Evolutionary conservation across 1,140 invertebrate species (phyloP).

Genomic region (Aphelenchoides avenae): DNA sequence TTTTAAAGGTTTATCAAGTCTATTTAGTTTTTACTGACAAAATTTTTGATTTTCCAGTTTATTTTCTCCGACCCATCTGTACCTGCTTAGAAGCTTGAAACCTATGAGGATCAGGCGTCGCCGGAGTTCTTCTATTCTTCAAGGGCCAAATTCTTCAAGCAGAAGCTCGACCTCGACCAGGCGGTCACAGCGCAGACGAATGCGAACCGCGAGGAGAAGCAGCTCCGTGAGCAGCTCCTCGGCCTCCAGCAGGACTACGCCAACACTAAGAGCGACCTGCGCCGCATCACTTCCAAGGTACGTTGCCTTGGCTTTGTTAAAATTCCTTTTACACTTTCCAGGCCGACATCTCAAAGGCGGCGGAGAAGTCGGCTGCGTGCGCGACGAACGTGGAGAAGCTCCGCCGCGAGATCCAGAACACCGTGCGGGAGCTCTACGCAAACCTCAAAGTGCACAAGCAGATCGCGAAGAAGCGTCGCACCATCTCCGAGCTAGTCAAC

Average conservation of each 20-base stretch:
- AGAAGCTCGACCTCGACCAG: conserved; percentile 27
- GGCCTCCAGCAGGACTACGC: conserved; percentile 81
- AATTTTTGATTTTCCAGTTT: too few species aligned
- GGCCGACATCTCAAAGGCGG: conserved; percentile 8
- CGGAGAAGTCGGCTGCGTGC: conserved; percentile 42
- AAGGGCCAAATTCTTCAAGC: too few species aligned
- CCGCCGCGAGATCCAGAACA: conserved; percentile 20
- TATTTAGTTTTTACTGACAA: too few species aligned
- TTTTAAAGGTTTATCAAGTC: too few species aligned
- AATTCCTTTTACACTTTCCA: conserved; percentile 8
- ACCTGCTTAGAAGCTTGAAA: too few species aligned
- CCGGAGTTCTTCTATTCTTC: too few species aligned
- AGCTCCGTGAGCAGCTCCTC: conserved; percentile 81
- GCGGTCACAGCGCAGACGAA: conserved; percentile 26
- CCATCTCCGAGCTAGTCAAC: conserved; percentile 61
- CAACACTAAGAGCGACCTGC: conserved; percentile 28
- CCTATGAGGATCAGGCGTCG: too few species aligned
- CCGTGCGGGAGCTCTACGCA: conserved; percentile 14
- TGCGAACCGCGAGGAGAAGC: conserved; percentile 74
- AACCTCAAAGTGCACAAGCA: conserved; percentile 17
- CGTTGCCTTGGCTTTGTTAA: conserved; percentile 2
- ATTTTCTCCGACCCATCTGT: too few species aligned
- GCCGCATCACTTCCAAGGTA: conserved; percentile 23
- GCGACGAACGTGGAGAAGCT: conserved; percentile 23
- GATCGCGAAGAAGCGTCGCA: conserved; percentile 27